These are phyloP conservation scores for Ephydatia muelleri DNA, from an alignment of 37 sponge, comb jelly and placozoan genomes.

Conservation along the genomic window DNA sequence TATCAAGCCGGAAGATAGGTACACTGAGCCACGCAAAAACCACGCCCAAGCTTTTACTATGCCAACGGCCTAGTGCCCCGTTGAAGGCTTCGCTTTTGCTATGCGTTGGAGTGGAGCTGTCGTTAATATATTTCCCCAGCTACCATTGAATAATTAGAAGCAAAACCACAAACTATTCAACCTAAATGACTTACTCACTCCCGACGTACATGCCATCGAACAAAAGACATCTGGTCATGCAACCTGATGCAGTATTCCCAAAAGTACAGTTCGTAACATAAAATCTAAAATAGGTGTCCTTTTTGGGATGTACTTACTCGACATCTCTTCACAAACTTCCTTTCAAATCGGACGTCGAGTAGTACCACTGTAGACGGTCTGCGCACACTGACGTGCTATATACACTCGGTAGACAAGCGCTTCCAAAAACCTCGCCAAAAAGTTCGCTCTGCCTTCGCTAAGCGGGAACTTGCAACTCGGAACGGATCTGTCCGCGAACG, in stretches of 20 bases:
- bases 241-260: neutral
- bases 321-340: neutral
- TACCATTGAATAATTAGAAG: neutral
- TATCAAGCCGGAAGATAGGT: neutral
- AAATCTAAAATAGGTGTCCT: neutral
- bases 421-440: neutral
- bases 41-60: slow-evolving; percentile 9
- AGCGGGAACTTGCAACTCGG: neutral
- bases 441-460: neutral
- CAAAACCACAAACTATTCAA: slow-evolving; percentile 1
- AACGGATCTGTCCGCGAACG: neutral
- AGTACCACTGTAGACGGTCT: neutral
- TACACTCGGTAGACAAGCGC: neutral
- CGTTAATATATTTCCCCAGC: neutral
- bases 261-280: neutral
- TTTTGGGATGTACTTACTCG: neutral
- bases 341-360: neutral
- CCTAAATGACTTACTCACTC: neutral
- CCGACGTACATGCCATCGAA: neutral
- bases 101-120: neutral
- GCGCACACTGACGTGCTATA: neutral
- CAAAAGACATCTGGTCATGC: neutral
- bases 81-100: neutral
- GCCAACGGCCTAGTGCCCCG: neutral
- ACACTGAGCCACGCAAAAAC: neutral